Percentiles rank a stretch among this genome's conserved stretches.
Evolutionary conservation across 2,113 vertebrate genomes (phyloP).

Genomic region (Antechinus flavipes): DNA sequence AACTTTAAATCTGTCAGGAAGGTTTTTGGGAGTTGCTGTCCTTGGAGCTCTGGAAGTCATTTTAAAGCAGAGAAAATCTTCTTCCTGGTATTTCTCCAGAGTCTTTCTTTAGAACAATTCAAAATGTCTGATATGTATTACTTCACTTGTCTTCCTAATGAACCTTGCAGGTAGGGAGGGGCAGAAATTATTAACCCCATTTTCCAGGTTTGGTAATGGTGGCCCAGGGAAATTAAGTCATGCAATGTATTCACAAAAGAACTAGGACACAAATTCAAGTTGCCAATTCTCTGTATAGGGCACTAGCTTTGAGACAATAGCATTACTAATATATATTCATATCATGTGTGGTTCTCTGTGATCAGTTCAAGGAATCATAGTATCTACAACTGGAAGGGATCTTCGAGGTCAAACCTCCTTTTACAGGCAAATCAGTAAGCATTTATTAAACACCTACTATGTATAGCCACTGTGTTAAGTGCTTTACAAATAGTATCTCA

Average conservation of each 20-base stretch:
- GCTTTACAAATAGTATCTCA: not conserved
- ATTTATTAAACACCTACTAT: not conserved
- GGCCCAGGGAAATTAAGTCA: constrained; percentile 9
- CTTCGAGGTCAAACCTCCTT: not conserved
- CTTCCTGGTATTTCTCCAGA: constrained; percentile 41
- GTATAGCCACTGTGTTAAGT: not conserved
- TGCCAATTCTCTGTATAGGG: not conserved
- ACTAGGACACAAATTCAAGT: not conserved
- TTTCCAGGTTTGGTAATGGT: not conserved
- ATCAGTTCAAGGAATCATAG: not conserved
- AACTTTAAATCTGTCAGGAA: constrained; percentile 54
- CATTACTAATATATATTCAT: not conserved
- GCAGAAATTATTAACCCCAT: not conserved
- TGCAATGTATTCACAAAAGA: not conserved
- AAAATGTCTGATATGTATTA: not conserved
- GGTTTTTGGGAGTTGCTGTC: constrained; percentile 51
- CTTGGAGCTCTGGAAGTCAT: constrained; percentile 45
- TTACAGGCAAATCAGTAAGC: not conserved
- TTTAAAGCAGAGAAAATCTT: constrained; percentile 56
- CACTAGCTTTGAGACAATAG: not conserved
- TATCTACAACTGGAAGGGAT: not conserved
- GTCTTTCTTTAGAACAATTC: constrained; percentile 7
- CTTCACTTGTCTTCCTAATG: not conserved
- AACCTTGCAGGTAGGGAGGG: not conserved
- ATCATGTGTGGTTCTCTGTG: not conserved